Evolutionary conservation across 2,888 invertebrate species (phyloP).

Genomic region (Catocala sponsa): DNA sequence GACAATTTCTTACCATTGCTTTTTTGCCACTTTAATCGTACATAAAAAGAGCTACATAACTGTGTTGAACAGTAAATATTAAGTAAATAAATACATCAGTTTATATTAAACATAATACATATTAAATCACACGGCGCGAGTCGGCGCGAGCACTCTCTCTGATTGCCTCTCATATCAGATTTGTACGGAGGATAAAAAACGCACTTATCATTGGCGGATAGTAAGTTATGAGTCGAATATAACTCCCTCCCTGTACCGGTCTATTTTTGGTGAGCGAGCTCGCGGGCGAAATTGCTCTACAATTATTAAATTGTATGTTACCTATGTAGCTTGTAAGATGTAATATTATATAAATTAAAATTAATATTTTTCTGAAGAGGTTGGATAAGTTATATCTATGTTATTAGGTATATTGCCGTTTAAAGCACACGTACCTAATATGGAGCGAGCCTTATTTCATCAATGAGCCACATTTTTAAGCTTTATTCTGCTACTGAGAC

Average conservation of each 20-base stretch:
- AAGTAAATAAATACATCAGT: constrained; percentile 51
- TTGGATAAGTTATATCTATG: too few relatives aligned
- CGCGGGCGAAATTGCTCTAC: constrained; percentile 16
- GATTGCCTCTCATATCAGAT: constrained; percentile 66
- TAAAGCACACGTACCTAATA: too few relatives aligned
- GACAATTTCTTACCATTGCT: too few relatives aligned
- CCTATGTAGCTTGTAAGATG: background rate
- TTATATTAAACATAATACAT: constrained; percentile 59
- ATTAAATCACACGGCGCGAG: constrained; percentile 52
- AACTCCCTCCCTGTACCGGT: constrained; percentile 1
- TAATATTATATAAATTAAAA: too few relatives aligned
- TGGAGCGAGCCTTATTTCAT: too few relatives aligned
- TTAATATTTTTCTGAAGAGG: too few relatives aligned
- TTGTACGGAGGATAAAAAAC: constrained; percentile 55
- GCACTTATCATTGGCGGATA: constrained; percentile 51
- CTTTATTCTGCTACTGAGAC: too few relatives aligned
- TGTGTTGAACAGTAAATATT: constrained; percentile 19
- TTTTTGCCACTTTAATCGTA: too few relatives aligned
- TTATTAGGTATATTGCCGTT: too few relatives aligned
- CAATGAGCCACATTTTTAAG: too few relatives aligned
- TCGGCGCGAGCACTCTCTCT: constrained; percentile 58
- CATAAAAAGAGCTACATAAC: too few relatives aligned
- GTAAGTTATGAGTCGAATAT: constrained; percentile 48
- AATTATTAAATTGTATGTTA: constrained; percentile 12
- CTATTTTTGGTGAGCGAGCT: constrained; percentile 7